A percentile compares a stretch with the other conserved stretches of the same genome.
Evolutionary conservation across 2,113 vertebrate species (phyloP).

Genomic region (Sula dactylatra): DNA sequence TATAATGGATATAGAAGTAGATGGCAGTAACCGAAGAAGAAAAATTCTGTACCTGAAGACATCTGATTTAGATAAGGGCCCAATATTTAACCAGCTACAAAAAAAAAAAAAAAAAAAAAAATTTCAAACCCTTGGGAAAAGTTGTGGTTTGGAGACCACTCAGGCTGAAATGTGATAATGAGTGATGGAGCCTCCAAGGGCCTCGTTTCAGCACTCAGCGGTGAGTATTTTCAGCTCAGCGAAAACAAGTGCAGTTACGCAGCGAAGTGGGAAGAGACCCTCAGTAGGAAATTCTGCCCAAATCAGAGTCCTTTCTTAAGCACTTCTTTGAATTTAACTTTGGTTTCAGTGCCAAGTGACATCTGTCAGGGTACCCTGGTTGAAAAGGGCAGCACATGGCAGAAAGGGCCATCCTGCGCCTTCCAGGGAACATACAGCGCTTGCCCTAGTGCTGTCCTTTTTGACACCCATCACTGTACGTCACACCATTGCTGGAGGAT

Average conservation of each 20-base stretch:
- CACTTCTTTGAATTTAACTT: not conserved
- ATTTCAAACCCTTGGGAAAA: not conserved
- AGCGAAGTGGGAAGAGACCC: not conserved
- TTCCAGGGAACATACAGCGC: not conserved
- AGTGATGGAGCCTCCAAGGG: not conserved
- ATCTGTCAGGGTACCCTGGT: not conserved
- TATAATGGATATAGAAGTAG: not conserved
- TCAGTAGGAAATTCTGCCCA: not conserved
- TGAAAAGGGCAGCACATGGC: fast-evolving
- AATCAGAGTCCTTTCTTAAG: not conserved
- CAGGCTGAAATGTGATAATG: conserved; percentile 4
- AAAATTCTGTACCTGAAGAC: not conserved
- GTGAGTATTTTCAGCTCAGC: not conserved
- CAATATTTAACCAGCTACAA: not conserved
- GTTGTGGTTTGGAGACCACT: conserved; percentile 21
- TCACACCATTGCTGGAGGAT: not conserved
- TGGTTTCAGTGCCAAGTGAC: not conserved
- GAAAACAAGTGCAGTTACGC: not conserved
- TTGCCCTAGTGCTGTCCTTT: not conserved
- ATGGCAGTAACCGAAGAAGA: not conserved
- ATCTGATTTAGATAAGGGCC: not conserved
- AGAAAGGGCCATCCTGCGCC: not conserved
- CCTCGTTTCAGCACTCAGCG: not conserved
- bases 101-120: not conserved
- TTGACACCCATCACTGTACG: fast-evolving